Conservation (phyloP, 2,797 vertebrate species). For the Rhyacichthys aspro region DNA sequence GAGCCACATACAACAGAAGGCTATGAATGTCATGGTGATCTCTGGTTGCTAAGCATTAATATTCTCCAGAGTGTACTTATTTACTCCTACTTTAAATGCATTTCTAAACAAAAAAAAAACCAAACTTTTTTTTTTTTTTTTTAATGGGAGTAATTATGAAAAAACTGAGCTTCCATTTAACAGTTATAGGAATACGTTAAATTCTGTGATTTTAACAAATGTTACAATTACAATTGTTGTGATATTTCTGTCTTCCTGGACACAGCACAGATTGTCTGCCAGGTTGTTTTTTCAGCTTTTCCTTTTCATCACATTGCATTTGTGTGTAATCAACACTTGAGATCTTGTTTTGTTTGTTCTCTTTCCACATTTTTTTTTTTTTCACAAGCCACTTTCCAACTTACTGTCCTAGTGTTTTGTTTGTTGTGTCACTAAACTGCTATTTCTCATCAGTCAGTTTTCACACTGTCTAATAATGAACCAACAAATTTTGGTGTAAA, state of each 20-base stretch:
- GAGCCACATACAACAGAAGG: neutral
- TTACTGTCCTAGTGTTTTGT: slow-evolving; percentile 3
- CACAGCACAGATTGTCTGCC: neutral
- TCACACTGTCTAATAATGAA: neutral
- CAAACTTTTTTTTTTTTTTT: no score
- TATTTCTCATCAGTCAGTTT: slow-evolving; percentile 3
- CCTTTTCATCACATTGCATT: slow-evolving; percentile 1
- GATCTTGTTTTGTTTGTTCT: slow-evolving; percentile 2
- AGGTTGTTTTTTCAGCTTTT: neutral
- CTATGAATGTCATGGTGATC: neutral
- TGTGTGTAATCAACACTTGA: neutral
- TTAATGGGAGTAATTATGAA: neutral
- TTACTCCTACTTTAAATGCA: no score
- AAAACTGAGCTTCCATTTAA: no score
- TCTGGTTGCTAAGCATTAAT: no score
- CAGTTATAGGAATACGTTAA: no score
- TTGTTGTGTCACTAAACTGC: slow-evolving; percentile 1
- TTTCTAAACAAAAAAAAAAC: no score
- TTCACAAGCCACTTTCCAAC: slow-evolving; percentile 8
- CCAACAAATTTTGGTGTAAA: neutral
- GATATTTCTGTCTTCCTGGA: no score
- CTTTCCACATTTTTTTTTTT: slow-evolving; percentile 8
- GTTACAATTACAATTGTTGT: no score
- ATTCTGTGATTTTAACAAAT: no score
- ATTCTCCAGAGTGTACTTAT: neutral